Base-by-base conservation (phyloP, 2,797 vertebrate species). In the Artibeus jamaicensis region DNA sequence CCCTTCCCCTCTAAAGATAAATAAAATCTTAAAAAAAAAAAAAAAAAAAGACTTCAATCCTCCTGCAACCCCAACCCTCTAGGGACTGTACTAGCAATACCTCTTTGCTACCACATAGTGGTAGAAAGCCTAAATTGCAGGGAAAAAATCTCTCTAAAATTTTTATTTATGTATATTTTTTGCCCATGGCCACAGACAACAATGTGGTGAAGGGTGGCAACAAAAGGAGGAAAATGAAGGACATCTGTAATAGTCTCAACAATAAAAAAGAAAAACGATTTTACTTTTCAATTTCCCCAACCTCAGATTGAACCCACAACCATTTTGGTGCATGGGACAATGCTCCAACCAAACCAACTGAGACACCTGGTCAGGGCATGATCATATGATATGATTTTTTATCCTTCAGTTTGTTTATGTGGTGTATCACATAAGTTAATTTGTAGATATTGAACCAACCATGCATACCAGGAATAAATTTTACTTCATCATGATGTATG, bases 91-190 rank as follows among this genome's bases (percentile, higher is more conserved):
- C 2, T 37, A 37, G 12, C 18, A 44, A 32, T 18, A 14, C 8
- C 29, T 68, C n/a, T 86, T 53, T 76, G 87, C 92, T 91, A 67
- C 81, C 87, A 93, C 70, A 62, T 3, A 67, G 59, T 82, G 81
- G 85, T 76, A 87, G 68, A 16, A 92, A 73, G 53, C 22, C 57
- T 78, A 96, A 96, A 96, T 50, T 96, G 53, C 81, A 95, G 91
- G 71, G 34, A 7, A 96, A 96, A 94, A 32, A 57, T 87, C 32
- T 87, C 26, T 55, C 5, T 55, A 22, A 59, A 59, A 26, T 59
- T 62, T 29, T 62, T 29, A 62, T 15, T 62, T 32, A 10, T 62
- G 10, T 57, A 10, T 24, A 22, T 29, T 12, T 32, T 12, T 14
- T 29, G 26, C 29, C 59, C 62, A 65, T 65, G 14, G 32, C 15